Base-by-base conservation (phyloP, 2,797 vertebrate species). In the Cuculus canorus region DNA sequence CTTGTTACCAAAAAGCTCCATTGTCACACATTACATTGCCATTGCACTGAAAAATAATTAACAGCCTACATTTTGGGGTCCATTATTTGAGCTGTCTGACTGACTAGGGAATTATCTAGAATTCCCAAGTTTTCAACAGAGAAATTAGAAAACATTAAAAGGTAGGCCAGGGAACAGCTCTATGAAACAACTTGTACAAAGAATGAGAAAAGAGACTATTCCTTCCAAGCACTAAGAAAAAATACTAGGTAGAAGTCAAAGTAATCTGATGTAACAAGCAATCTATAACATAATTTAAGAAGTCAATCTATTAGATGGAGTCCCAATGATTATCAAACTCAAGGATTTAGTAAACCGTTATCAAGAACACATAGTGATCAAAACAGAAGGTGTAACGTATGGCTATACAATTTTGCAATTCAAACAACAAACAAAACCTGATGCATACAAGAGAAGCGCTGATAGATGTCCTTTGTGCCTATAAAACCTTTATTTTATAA, bases 71-170 rank as follows among this genome's bases (percentile, higher is more conserved):
- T 96, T 96, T 95, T 93, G 93, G 90, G 96, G 94, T 95, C 78
- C 91, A 95, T 97, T 97, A 97, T 95, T 96, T 97, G 80, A 76
- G 96, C 96, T 94, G 93, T 96, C 96, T 97, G 97, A 93, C 82
- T 95, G 95, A 96, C 97, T 91, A 93, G 97, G 96, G 97, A 98
- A 97, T 98, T 97, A 97, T 80, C 90, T 88, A 91, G 95, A 97
- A 98, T 97, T 97, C 96, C 97, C 95, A 97, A 92, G 88, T 96
- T 97, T 96, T 97, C 96, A 92, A 94, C 82, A 54, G 91, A 97
- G 80, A 97, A 97, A 97, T 88, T 96, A 97, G 93, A 97, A 97
- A 96, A 96, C 85, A 96, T 98, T 96, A 92, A 90, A 96, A 97
- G 96, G 82, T 95, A 96, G 94, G 92, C 96, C 94, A 96, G 95